phyloP scores from a whole-genome alignment of 2,797 vertebrate species.

The Sylvilagus floridanus region DNA sequence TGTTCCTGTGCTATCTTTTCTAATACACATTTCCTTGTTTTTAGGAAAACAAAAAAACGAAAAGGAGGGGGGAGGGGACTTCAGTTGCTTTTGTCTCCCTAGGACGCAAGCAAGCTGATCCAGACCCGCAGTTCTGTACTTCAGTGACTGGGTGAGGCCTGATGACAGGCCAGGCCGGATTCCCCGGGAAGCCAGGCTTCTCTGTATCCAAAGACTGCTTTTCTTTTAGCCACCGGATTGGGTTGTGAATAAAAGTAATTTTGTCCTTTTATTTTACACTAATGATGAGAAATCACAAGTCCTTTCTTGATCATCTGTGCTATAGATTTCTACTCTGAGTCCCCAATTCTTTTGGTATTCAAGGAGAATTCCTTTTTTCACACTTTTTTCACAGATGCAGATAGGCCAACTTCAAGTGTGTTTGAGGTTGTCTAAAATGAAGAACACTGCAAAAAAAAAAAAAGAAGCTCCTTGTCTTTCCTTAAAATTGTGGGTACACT shows the following conservation, averaged over 20 bases:
- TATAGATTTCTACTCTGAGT: conserved; percentile 81
- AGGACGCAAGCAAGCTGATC: conserved; percentile 81
- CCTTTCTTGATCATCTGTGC: conserved; percentile 79
- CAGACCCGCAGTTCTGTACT: conserved; percentile 47
- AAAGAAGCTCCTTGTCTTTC: neutral
- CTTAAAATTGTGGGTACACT: conserved; percentile 65
- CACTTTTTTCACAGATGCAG: conserved; percentile 68
- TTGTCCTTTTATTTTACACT: conserved; percentile 80
- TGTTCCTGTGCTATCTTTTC: conserved; percentile 76
- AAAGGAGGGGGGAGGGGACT: neutral
- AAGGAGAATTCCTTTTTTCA: conserved; percentile 75
- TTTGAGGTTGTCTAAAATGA: conserved; percentile 35
- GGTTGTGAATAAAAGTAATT: conserved; percentile 83
- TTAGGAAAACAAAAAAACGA: conserved; percentile 66
- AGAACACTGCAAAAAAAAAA: conserved; percentile 43
- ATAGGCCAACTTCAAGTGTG: conserved; percentile 1
- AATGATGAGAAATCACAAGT: conserved; percentile 73
- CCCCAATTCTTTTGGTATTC: conserved; percentile 61
- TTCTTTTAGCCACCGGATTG: conserved; percentile 79
- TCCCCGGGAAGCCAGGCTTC: conserved; percentile 60
- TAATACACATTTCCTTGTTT: conserved; percentile 73
- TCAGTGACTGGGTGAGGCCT: conserved; percentile 32
- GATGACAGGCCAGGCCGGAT: conserved; percentile 40
- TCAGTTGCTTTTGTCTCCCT: conserved; percentile 74
- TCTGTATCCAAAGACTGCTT: conserved; percentile 70